A percentile compares a stretch with the other conserved stretches of the same genome.
These are phyloP conservation scores for Pseudoatta argentina DNA, from an alignment of 1,140 invertebrate species.

Conservation along the genomic window DNA sequence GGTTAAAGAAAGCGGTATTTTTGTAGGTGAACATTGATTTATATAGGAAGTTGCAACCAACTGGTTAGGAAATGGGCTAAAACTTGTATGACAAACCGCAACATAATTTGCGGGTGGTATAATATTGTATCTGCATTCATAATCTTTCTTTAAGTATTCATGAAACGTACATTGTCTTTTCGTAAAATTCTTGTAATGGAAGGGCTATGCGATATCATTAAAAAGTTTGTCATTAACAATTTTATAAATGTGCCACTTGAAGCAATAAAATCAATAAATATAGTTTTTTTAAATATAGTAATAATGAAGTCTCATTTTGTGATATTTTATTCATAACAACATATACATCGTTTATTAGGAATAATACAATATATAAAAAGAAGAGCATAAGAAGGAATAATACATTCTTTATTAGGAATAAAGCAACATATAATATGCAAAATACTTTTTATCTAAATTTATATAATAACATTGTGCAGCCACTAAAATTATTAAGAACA, in stretches of 20 bases:
- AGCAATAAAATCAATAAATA: too few species aligned
- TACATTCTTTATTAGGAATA: neutral
- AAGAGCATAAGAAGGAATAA: too few species aligned
- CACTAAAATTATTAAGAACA: neutral
- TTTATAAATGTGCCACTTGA: neutral
- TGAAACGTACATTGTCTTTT: neutral
- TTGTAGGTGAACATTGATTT: neutral
- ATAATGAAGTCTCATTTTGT: neutral
- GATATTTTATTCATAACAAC: neutral
- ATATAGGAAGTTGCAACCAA: neutral
- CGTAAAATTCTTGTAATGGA: neutral
- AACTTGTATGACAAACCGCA: constrained; percentile 21
- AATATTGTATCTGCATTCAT: neutral
- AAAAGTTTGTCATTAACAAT: neutral
- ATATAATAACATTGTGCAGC: neutral
- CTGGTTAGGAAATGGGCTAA: neutral
- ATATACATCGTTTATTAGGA: neutral
- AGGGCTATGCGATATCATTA: neutral
- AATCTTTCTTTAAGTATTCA: neutral
- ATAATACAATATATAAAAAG: too few species aligned
- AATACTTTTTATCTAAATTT: neutral
- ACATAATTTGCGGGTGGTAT: constrained; percentile 22
- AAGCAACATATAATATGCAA: too few species aligned
- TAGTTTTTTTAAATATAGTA: too few species aligned
- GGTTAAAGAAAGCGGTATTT: constrained; percentile 20